Percentiles rank a stretch among this genome's conserved stretches.
phyloP scores from a whole-genome alignment of 2,888 invertebrate species.

The Acanthosepion esculentum region DNA sequence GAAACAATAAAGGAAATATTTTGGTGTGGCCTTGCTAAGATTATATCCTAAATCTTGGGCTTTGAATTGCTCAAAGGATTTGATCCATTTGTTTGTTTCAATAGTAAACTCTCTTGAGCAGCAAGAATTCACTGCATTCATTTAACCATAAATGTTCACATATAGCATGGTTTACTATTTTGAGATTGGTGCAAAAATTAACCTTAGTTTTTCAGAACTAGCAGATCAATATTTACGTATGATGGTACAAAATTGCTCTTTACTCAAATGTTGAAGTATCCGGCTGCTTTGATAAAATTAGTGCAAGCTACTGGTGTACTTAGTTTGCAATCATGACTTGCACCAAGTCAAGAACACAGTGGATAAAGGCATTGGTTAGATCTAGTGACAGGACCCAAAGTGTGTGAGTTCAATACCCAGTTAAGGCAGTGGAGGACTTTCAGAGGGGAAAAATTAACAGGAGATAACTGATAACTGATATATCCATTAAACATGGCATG shows the following conservation, averaged over 20 bases:
- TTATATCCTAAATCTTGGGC: not conserved
- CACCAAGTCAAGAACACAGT: no score
- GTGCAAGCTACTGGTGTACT: not conserved
- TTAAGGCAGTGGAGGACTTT: no score
- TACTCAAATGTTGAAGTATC: not conserved
- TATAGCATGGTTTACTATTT: not conserved
- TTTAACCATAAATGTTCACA: not conserved
- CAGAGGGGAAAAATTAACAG: no score
- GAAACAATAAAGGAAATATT: not conserved
- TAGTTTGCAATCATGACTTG: not conserved
- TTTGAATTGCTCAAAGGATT: not conserved
- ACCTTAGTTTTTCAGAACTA: not conserved
- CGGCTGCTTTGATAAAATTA: not conserved
- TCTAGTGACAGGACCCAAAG: no score
- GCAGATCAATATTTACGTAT: not conserved
- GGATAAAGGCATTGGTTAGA: no score
- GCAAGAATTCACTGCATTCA: not conserved
- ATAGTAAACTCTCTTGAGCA: not conserved
- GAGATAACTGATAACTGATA: no score
- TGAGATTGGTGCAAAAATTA: not conserved
- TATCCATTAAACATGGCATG: no score
- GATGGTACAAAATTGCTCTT: not conserved
- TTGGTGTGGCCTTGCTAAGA: not conserved
- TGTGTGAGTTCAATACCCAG: no score
- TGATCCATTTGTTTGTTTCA: not conserved